Evolutionary conservation across 2,113 vertebrate genomes (phyloP), one percentile per base, ranked within the genome.

Genomic region (Hippocampus guttulatus): DNA sequence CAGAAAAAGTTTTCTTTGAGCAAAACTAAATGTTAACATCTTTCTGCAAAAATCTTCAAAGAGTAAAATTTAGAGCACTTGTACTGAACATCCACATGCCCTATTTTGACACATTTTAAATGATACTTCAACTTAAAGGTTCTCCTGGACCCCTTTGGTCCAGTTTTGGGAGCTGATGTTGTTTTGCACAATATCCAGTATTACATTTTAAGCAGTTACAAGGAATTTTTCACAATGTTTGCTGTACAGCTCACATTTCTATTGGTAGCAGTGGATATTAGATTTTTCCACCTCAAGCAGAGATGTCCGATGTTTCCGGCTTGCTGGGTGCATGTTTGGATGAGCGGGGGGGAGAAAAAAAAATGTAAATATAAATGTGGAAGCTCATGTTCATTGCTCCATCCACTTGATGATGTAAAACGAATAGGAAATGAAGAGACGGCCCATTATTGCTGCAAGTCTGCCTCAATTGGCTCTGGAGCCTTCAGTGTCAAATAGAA

Each of bases 371-470:
- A 75, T 27, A 63, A 80, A 83, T 69, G 79, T 38, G 49, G 64
- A 78, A 74, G 51, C 78, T 72, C 70, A n/a, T 79, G 78, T 81
- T 83, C 82, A 76, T 80, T 79, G 81, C 71, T 75, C 68, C 81
- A 62, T 71, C 82, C 81, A 81, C 86, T 87, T 84, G 71, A 75
- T 85, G 83, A 79, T 87, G 81, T 81, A 85, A 80, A 84, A 89
- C 87, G 81, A 81, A 88, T 84, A 78, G 77, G 78, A 84, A 67
- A 76, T 63, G 81, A 78, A 75, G 81, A 81, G 52, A 84, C 16
- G 80, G 86, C 81, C 85, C 23, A 73, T 81, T 87, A 78, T 64
- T 67, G 78, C 81, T 55, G 87, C 84, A 90, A 77, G 82, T 85
- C 81, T 73, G 78, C 80, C 62, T 77, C 83, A 85, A 73, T 88